Percentiles rank a stretch among this genome's conserved stretches.
Evolutionary conservation across 2,797 vertebrate species (phyloP).

Genomic region (Argyrosomus regius): DNA sequence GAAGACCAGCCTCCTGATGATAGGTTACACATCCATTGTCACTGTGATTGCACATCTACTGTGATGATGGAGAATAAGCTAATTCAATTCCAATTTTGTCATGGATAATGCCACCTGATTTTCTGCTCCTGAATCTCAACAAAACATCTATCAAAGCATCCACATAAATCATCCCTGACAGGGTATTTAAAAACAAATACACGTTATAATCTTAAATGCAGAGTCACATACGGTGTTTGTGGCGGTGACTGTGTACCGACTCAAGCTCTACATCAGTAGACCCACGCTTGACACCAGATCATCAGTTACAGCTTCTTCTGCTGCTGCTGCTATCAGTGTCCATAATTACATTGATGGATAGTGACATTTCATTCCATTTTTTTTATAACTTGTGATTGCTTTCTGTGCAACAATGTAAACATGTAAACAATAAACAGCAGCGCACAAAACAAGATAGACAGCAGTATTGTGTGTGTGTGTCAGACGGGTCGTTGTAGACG

Average conservation of each 20-base stretch:
- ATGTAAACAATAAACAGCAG: slow-evolving; percentile 30
- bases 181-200: slow-evolving; percentile 81
- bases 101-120: slow-evolving; percentile 82
- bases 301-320: slow-evolving; percentile 51
- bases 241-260: slow-evolving; percentile 39
- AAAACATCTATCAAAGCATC: slow-evolving; percentile 78
- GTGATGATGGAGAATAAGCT: slow-evolving; percentile 74
- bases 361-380: slow-evolving; percentile 74
- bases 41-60: slow-evolving; percentile 71
- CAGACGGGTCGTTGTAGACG: slow-evolving; percentile 3
- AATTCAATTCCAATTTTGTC: slow-evolving; percentile 83
- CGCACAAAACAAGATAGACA: slow-evolving; percentile 47
- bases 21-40: slow-evolving; percentile 72
- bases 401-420: slow-evolving; percentile 37
- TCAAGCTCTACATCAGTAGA: slow-evolving; percentile 36
- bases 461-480: background rate
- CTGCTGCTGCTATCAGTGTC: slow-evolving; percentile 61
- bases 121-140: slow-evolving; percentile 77
- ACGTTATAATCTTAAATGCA: slow-evolving; percentile 55
- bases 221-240: slow-evolving; percentile 29
- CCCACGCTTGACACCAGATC: slow-evolving; percentile 57
- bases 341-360: slow-evolving; percentile 74
- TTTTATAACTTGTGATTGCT: slow-evolving; percentile 56
- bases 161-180: slow-evolving; percentile 83
- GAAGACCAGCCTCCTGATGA: slow-evolving; percentile 60